Conservation (phyloP, 1,140 invertebrate genomes). For the Brachionus asplanchnoidis region DNA sequence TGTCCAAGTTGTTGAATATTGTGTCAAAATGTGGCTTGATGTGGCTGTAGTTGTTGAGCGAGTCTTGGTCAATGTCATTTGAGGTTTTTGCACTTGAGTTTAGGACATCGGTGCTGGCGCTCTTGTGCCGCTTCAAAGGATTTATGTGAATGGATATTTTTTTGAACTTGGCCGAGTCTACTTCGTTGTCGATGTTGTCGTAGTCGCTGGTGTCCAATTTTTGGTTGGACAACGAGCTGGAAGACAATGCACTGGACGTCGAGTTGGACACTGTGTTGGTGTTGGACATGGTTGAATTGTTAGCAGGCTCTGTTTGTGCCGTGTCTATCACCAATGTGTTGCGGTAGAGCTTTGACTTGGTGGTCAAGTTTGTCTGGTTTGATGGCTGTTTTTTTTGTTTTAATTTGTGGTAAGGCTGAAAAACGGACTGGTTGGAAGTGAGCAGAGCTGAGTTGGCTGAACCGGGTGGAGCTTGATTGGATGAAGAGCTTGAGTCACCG, state of each 20-base stretch:
- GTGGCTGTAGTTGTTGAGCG: conserved; percentile 7
- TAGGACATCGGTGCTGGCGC: background rate
- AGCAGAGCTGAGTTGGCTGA: background rate
- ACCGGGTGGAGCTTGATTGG: conserved; percentile 5
- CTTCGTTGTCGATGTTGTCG: conserved; percentile 20
- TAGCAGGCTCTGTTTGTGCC: background rate
- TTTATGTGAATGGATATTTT: conserved; percentile 16
- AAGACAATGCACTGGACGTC: background rate
- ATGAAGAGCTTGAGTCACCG: background rate
- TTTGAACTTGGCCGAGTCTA: background rate
- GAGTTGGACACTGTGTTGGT: conserved; percentile 8
- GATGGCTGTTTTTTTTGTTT: background rate
- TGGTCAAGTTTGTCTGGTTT: background rate
- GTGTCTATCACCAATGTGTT: conserved; percentile 10
- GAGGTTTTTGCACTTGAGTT: background rate
- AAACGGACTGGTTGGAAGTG: conserved; percentile 8
- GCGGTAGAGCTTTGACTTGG: background rate
- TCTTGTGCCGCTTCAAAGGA: conserved; percentile 22
- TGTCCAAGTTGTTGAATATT: conserved; percentile 8
- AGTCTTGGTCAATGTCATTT: conserved; percentile 21
- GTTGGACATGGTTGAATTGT: conserved; percentile 4
- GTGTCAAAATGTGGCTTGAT: background rate
- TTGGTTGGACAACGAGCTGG: background rate
- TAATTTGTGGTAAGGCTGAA: conserved; percentile 19
- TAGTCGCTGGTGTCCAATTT: conserved; percentile 36